Evolutionary conservation across 2,888 invertebrate species (phyloP), one percentile per base, ranked within the genome.

Genomic region (Aplocera efformata): DNA sequence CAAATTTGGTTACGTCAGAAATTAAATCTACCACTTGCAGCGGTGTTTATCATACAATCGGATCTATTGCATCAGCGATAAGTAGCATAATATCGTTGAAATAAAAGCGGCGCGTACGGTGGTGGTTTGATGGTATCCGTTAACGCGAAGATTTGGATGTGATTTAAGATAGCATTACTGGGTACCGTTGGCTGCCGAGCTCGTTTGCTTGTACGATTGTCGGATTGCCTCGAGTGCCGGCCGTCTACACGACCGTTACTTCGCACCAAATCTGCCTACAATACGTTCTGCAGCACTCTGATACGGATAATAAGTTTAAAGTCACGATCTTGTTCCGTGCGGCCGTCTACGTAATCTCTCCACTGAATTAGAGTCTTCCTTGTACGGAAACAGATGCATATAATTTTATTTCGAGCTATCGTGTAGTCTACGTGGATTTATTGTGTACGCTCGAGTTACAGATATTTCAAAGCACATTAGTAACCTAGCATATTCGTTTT

Each of bases 191-290:
- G 44, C 35, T 80, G 70, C 52, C 40, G 60, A 67, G 72, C 79
- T 79, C 69, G 70, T 69, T 77, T 65, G 69, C 69, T 68, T 57
- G 62, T 64, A 64, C 72, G 67, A 72, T 69, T 66, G 73, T 67
- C 60, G 63, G 65, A 67, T 68, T 64, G 71, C 64, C 62, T 51
- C 53, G 50, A 63, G 59, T 58, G 60, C 57, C 60, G 51, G 50
- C 56, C 57, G 56, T 24, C 35, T 20, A 10, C 61, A 63, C 68
- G 23, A 73, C 80, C 79, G 80, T 80, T 81, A 79, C 63, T 70
- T 76, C 77, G 75, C 84, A 71, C 83, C 82, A 80, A 86, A 86
- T 84, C 85, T 83, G 81, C 80, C 74, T 77, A 79, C 82, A 80
- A 80, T 82, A 73, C 75, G 68, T 70, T 74, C 71, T 67, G 62